Evolutionary conservation across 1,140 invertebrate species (phyloP).

Genomic region (Euwallacea fornicatus): DNA sequence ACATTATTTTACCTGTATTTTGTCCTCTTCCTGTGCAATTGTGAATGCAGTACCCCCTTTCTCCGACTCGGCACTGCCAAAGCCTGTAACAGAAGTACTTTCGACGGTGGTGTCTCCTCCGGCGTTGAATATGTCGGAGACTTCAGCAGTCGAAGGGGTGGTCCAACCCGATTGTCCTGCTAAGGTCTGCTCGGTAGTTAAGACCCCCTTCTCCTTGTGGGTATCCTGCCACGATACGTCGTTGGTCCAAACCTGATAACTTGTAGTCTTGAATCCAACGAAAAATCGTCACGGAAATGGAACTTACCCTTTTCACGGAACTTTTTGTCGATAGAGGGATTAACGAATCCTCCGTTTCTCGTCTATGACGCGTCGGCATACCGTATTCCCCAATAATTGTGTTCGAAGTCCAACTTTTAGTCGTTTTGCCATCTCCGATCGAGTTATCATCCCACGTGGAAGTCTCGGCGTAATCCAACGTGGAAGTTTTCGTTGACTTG

Average conservation of each 20-base stretch:
- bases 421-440: constrained; percentile 40
- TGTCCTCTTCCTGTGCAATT: too few relatives aligned
- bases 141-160: too few relatives aligned
- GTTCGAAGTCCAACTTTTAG: constrained; percentile 51
- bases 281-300: too few relatives aligned
- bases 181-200: constrained; percentile 18
- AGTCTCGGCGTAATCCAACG: constrained; percentile 23
- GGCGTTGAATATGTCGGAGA: too few relatives aligned
- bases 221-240: constrained; percentile 23
- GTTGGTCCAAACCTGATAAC: background rate
- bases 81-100: too few relatives aligned
- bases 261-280: background rate
- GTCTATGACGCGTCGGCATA: constrained; percentile 52
- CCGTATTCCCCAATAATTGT: constrained; percentile 49
- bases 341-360: constrained; percentile 52
- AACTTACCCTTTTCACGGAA: constrained; percentile 32
- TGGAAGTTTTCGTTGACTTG: constrained; percentile 43
- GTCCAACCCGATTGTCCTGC: too few relatives aligned
- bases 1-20: too few relatives aligned
- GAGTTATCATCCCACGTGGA: constrained; percentile 31
- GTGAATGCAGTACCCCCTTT: too few relatives aligned
- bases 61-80: too few relatives aligned
- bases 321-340: constrained; percentile 43
- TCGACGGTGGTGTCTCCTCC: too few relatives aligned
- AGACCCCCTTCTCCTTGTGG: constrained; percentile 14